Percentiles rank a stretch among this genome's conserved stretches.
These are phyloP conservation scores for Grapholita molesta DNA, from an alignment of 1,140 invertebrate species.

Conservation along the genomic window DNA sequence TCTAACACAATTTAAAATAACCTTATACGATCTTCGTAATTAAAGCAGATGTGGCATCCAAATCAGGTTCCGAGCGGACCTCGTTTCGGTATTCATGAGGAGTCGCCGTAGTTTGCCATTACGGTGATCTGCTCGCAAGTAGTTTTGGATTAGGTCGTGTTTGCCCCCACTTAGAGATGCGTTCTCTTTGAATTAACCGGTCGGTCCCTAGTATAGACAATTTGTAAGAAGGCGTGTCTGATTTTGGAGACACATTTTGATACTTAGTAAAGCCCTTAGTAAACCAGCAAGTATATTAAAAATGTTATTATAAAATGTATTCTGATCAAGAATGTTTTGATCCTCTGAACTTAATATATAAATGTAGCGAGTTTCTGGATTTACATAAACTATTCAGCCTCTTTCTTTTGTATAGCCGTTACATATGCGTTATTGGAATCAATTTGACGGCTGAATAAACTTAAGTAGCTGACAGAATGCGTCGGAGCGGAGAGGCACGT, in stretches of 20 bases:
- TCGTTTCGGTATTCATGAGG: constrained; percentile 61
- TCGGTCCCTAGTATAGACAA: constrained; percentile 33
- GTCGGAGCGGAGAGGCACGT: background rate
- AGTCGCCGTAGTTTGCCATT: constrained; percentile 43
- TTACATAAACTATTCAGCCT: background rate
- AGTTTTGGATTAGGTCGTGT: constrained; percentile 56
- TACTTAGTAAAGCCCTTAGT: background rate
- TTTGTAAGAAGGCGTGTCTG: constrained; percentile 24
- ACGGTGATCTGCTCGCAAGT: constrained; percentile 54
- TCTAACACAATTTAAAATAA: constrained; percentile 6
- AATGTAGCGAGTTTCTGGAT: background rate
- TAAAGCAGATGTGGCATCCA: constrained; percentile 27
- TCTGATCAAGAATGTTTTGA: too few relatives aligned
- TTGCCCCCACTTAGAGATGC: constrained; percentile 37
- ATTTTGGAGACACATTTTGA: background rate
- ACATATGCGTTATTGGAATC: background rate
- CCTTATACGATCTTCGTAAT: constrained; percentile 25
- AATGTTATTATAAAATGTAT: too few relatives aligned
- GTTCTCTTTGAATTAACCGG: constrained; percentile 42
- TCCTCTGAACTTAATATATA: too few relatives aligned
- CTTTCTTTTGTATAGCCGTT: background rate
- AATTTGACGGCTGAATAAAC: background rate
- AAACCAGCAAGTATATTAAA: too few relatives aligned
- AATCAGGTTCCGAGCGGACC: constrained; percentile 11
- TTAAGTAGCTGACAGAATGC: background rate